Evolutionary conservation across 2,888 invertebrate species (phyloP).

Genomic region (Cepaea hortensis): DNA sequence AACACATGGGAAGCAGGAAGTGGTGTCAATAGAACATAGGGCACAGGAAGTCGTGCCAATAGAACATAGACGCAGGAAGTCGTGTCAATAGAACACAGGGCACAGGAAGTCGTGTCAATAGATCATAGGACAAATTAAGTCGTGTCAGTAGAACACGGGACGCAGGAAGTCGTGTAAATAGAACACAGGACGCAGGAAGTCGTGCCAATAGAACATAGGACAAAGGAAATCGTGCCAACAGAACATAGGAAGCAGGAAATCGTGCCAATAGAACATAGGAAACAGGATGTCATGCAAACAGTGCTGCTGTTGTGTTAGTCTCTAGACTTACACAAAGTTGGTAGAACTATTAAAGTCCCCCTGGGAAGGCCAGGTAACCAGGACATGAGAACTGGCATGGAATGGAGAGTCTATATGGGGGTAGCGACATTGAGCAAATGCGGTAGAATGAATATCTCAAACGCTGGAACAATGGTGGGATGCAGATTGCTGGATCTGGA

Average conservation of each 20-base stretch:
- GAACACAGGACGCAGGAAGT: not conserved
- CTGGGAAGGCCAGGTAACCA: too few relatives aligned
- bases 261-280: not conserved
- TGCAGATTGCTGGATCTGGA: too few relatives aligned
- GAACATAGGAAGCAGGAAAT: not conserved
- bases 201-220: not conserved
- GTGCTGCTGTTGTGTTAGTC: too few relatives aligned
- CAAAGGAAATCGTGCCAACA: not conserved
- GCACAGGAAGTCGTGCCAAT: not conserved
- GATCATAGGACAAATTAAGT: not conserved
- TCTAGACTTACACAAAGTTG: too few relatives aligned
- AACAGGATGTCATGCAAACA: too few relatives aligned
- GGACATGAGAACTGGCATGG: too few relatives aligned
- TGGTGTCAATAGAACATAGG: not conserved
- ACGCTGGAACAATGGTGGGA: too few relatives aligned
- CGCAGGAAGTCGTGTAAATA: not conserved
- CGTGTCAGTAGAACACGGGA: not conserved
- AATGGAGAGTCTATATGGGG: too few relatives aligned
- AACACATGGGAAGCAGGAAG: not conserved
- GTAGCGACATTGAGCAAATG: too few relatives aligned
- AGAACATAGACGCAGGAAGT: not conserved
- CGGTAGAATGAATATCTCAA: too few relatives aligned
- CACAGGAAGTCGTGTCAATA: not conserved
- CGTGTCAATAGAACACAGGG: not conserved
- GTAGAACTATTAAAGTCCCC: too few relatives aligned